Base-by-base conservation (phyloP, 2,113 vertebrate species). In the Marmota monax region DNA sequence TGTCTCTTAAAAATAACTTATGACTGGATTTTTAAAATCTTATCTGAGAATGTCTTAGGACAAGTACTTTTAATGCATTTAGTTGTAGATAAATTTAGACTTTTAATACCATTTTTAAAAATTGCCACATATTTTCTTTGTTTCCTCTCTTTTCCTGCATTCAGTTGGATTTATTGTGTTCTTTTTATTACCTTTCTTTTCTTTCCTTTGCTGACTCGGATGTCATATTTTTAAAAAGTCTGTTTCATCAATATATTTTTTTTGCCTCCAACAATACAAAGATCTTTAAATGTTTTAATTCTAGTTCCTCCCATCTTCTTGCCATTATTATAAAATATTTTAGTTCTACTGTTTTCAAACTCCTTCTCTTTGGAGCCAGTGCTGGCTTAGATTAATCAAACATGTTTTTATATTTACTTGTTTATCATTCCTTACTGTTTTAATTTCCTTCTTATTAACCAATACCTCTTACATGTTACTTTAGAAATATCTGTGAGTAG, bases 81-180 rank as follows among this genome's bases (percentile, higher is more conserved):
- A 87, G 84, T 80, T 90, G 42, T 93, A 84, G 48, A 93, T 69
- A 79, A 96, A 88, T 39, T 80, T 88, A 51, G 37, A 83, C 32
- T 80, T 92, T 92, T 93, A 67, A 78, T 93, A 37, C 22, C 69
- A 74, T 90, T 61, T 86, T 82, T 87, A 65, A 56, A 76, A 72
- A 48, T 82, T 78, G 22, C 37, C 77, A 85, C 4, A 9, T 48
- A 20, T 69, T 85, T 95, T 95, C 63, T 96, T 94, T 83, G 37
- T 42, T 77, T 92, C 85, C 88, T 91, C 61, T 76, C 10, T 20
- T 87, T 95, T 95, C 61, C 7, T 70, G 39, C 32, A 29, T 89
- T 96, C n/a, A 79, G 0, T 18, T 97, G 23, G 25, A 73, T 94
- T 96, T 94, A 96, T 63, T 93, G 95, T 93, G 42, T 88, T 94